Conservation (phyloP, 2,888 invertebrate species). For the Philereme vetulata region DNA sequence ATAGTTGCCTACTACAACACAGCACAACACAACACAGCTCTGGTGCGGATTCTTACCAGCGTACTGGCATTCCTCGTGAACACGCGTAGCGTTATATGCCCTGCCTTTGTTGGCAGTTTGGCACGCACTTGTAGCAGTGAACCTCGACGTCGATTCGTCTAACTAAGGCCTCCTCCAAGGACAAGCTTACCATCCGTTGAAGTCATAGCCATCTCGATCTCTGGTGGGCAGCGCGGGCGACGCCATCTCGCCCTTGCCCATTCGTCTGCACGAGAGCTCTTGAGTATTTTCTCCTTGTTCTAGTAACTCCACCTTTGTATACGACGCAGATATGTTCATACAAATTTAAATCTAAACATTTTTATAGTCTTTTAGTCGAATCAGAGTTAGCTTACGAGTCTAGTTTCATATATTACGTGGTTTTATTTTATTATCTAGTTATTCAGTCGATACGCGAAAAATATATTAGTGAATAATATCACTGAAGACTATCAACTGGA, state of each 20-base stretch:
- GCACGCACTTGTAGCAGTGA: conserved; percentile 10
- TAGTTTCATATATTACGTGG: conserved; percentile 71
- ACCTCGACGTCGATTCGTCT: conserved; percentile 14
- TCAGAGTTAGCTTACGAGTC: conserved; percentile 79
- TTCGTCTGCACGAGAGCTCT: conserved; percentile 34
- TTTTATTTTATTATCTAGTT: conserved; percentile 72
- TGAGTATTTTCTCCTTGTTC: conserved; percentile 79
- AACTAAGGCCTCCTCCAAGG: conserved; percentile 21
- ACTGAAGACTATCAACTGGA: conserved; percentile 69
- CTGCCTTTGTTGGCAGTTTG: conserved; percentile 7
- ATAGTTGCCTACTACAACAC: not conserved
- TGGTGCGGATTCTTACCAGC: conserved; percentile 2
- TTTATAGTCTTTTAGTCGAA: conserved; percentile 82
- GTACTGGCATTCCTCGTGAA: conserved; percentile 2
- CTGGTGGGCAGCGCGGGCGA: conserved; percentile 19
- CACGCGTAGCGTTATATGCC: not conserved
- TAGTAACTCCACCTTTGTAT: conserved; percentile 68
- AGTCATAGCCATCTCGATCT: conserved; percentile 25
- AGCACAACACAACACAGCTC: not conserved
- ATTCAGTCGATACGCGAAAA: conserved; percentile 79
- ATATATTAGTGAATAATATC: conserved; percentile 71
- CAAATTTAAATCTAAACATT: conserved; percentile 78
- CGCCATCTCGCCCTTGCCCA: conserved; percentile 29
- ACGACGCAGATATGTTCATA: conserved; percentile 81
- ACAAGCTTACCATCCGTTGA: conserved; percentile 24